Evolutionary conservation across 2,888 invertebrate genomes (phyloP).

Genomic region (Blastobasis lacticolella): DNA sequence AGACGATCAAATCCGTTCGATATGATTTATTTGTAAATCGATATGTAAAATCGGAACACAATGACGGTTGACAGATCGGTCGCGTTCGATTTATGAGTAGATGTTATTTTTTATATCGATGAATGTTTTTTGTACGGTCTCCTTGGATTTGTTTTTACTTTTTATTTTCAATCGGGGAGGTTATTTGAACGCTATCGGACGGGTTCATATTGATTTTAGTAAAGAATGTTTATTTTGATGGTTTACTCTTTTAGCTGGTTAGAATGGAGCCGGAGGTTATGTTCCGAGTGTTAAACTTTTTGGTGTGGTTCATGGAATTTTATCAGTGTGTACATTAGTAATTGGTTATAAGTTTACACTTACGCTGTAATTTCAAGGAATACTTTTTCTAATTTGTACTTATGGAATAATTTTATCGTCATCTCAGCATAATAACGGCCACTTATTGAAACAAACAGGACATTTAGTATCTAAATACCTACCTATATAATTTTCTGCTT

Average conservation of each 20-base stretch:
- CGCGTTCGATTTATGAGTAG: constrained; percentile 43
- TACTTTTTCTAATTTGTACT: too few relatives aligned
- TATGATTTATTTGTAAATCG: constrained; percentile 13
- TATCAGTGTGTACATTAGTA: not conserved
- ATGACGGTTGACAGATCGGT: constrained; percentile 64
- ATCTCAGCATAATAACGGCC: too few relatives aligned
- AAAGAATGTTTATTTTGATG: constrained; percentile 61
- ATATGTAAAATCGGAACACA: constrained; percentile 50
- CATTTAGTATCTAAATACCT: too few relatives aligned
- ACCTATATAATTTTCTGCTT: too few relatives aligned
- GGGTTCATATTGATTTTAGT: constrained; percentile 67
- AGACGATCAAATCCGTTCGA: not conserved
- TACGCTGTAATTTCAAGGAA: too few relatives aligned
- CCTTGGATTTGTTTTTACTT: not conserved
- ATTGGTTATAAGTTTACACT: too few relatives aligned
- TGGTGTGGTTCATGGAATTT: not conserved
- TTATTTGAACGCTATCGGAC: constrained; percentile 61
- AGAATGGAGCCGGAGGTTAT: constrained; percentile 23
- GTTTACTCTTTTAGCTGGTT: constrained; percentile 40
- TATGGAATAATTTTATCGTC: too few relatives aligned
- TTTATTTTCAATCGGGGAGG: constrained; percentile 49
- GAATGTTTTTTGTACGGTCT: constrained; percentile 11
- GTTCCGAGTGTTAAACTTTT: not conserved
- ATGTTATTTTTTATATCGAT: constrained; percentile 18
- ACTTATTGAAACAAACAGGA: too few relatives aligned